phyloP scores from a whole-genome alignment of 2,888 invertebrate species.

The Acronicta alni region DNA sequence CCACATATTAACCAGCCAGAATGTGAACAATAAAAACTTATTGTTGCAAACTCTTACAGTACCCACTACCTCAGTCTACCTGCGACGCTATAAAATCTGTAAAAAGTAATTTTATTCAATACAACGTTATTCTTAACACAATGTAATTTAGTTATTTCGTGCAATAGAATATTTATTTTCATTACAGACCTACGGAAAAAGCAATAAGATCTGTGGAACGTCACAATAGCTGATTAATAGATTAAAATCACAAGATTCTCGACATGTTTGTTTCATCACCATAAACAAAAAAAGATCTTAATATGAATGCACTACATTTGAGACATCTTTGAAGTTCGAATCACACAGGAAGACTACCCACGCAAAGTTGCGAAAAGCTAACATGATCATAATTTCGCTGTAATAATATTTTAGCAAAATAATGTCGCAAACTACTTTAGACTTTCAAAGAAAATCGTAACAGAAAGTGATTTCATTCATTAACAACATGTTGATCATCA shows the following conservation, averaged over 20 bases:
- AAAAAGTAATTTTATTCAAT: too few species aligned
- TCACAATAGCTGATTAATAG: too few species aligned
- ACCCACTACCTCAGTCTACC: too few species aligned
- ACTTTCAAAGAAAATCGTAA: slow-evolving; percentile 14
- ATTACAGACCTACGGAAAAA: too few species aligned
- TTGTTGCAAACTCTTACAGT: too few species aligned
- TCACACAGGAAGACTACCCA: slow-evolving; percentile 34
- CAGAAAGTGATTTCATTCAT: slow-evolving; percentile 27
- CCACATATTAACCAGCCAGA: too few species aligned
- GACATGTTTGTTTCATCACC: not conserved
- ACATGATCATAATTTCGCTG: not conserved
- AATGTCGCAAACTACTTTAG: slow-evolving; percentile 19
- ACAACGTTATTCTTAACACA: too few species aligned
- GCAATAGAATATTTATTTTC: too few species aligned
- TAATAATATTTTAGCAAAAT: slow-evolving; percentile 11
- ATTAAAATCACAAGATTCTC: not conserved
- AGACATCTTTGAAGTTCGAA: slow-evolving; percentile 29
- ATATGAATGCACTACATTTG: not conserved
- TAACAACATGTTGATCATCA: slow-evolving; percentile 32
- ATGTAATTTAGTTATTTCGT: too few species aligned
- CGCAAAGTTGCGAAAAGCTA: slow-evolving; percentile 4
- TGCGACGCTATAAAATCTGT: too few species aligned
- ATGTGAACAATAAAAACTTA: too few species aligned
- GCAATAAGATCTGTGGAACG: too few species aligned
- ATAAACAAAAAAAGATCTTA: not conserved